phyloP scores from a whole-genome alignment of 2,797 vertebrate species.

The Sebastes diaconus region DNA sequence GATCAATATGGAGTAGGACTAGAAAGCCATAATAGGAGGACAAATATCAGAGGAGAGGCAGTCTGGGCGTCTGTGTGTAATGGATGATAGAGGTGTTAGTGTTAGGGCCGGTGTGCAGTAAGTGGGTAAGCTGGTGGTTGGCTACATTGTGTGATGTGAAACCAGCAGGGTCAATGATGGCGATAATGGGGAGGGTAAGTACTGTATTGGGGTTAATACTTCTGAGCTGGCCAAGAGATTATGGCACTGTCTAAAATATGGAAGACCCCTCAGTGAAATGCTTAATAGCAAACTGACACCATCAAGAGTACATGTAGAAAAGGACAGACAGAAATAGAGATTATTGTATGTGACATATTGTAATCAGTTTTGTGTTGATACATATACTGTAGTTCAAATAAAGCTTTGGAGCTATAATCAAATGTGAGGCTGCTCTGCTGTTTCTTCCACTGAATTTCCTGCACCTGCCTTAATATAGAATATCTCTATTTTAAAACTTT shows the following conservation, averaged over 20 bases:
- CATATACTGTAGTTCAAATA: not conserved
- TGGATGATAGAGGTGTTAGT: conserved; percentile 64
- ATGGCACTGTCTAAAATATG: conserved; percentile 53
- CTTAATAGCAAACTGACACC: not conserved
- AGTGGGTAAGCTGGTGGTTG: conserved; percentile 56
- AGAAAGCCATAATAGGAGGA: conserved; percentile 63
- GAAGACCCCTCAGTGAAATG: conserved; percentile 34
- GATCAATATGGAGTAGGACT: conserved; percentile 50
- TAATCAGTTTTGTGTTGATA: not conserved
- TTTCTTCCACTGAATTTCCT: not conserved
- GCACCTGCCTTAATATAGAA: not conserved
- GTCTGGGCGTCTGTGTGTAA: conserved; percentile 46
- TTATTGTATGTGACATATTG: not conserved
- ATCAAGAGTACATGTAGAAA: not conserved
- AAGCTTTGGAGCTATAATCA: not conserved
- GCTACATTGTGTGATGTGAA: conserved; percentile 55
- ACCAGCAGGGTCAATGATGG: conserved; percentile 64
- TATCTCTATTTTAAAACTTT: not conserved
- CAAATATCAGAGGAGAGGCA: conserved; percentile 60
- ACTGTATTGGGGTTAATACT: conserved; percentile 77
- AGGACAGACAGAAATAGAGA: not conserved
- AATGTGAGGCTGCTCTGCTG: not conserved
- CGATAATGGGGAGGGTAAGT: conserved; percentile 68
- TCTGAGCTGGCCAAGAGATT: conserved; percentile 65
- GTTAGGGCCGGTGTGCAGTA: conserved; percentile 46